Evolutionary conservation across 1,140 invertebrate genomes (phyloP), one percentile per base, ranked within the genome.

Genomic region (Macrostomum lignano): DNA sequence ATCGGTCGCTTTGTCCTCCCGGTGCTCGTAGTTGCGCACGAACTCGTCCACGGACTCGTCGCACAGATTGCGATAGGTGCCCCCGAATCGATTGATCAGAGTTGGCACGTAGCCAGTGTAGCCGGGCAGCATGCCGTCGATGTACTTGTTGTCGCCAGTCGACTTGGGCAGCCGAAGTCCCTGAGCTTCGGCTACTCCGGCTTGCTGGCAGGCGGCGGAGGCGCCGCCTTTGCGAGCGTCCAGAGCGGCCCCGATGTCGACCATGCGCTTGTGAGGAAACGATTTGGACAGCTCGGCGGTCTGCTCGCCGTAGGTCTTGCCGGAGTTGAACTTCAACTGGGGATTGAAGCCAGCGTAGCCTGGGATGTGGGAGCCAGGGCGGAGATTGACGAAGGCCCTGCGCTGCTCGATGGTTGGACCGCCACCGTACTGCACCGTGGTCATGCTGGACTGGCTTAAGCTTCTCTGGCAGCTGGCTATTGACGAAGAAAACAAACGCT

Each of bases 21-120:
- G 38, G 31, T 38, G 43, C 21, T 51, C 38, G 25, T 42, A 39
- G 28, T 43, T 47, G 21, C 38, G 46, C 19, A 51, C 36, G 36
- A 46, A 46, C 31, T 52, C 41, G 26, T 51, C 50, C 31, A 56
- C 51, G 42, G 46, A 48, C 6, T 36, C 21, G 29, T 58, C 52
- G 41, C 49, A 55, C 34, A 51, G 47, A 13, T 44, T 42, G 39
- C 50, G 49, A 40, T 58, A 58, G 17, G 49, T 53, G 17, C 46
- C 44, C 28, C 54, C 52, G 41, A 49, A 56, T 33, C 46, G 46
- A 38, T 51, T 55, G 3, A 47, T 41, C 42, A 46, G 42, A 17
- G 47, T 40, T 1, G 54, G 54, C 23, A 58, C 48, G 36, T 55
- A 54, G 54, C 55, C 52, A 45, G 55, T 52, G 32, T 58, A 56